These are phyloP conservation scores for Smutsia gigantea DNA, from an alignment of 2,797 vertebrate species.

Conservation along the genomic window DNA sequence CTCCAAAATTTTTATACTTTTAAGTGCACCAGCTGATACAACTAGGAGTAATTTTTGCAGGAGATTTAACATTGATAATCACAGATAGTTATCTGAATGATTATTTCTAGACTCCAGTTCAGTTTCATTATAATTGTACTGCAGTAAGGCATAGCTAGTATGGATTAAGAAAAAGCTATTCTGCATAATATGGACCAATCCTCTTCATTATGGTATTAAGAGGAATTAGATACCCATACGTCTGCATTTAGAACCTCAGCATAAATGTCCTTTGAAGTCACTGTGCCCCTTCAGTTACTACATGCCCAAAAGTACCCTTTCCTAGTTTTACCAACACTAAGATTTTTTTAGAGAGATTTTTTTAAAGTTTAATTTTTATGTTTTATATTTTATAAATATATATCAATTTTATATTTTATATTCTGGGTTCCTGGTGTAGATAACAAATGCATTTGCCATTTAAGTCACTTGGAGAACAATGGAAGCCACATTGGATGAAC, in stretches of 20 bases:
- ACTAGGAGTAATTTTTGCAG: conserved; percentile 19
- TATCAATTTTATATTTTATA: not conserved
- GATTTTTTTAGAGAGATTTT: not conserved
- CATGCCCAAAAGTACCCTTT: not conserved
- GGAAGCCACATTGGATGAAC: not conserved
- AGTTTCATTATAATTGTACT: not conserved
- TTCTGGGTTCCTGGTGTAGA: not conserved
- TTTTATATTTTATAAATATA: not conserved
- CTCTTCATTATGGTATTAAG: not conserved
- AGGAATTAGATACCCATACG: not conserved
- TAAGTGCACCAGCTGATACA: not conserved
- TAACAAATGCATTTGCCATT: not conserved
- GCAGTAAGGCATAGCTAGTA: not conserved
- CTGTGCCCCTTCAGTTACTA: not conserved
- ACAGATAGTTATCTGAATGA: not conserved
- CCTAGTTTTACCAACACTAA: not conserved
- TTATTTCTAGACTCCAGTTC: conserved; percentile 44
- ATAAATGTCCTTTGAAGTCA: not conserved
- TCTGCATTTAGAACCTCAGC: not conserved
- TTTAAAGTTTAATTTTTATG: not conserved
- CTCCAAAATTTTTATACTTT: conserved; percentile 20
- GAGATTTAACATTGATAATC: not conserved
- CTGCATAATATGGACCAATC: not conserved
- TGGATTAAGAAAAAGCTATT: not conserved
- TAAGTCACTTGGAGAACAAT: not conserved